A percentile compares a stretch with the other conserved stretches of the same genome.
phyloP scores from a whole-genome alignment of 2,888 invertebrate genomes.

The Andrena dorsata region DNA sequence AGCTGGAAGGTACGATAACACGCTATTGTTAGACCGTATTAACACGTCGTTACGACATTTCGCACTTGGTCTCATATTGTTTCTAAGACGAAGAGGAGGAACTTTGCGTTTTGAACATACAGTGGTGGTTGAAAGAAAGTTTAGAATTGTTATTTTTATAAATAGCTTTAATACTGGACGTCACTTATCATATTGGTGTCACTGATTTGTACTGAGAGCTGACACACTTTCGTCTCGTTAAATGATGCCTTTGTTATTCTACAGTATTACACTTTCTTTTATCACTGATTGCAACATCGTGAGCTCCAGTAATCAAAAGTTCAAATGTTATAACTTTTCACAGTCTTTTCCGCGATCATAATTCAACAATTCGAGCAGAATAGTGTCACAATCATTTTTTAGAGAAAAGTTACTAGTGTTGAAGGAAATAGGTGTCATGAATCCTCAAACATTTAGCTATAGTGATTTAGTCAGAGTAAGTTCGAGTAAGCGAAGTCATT shows the following conservation, averaged over 20 bases:
- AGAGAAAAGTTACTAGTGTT: too few relatives aligned
- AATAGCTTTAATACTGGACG: not conserved
- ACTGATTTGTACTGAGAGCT: too few relatives aligned
- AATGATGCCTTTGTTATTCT: too few relatives aligned
- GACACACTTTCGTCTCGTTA: too few relatives aligned
- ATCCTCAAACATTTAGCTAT: too few relatives aligned
- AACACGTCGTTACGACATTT: constrained; percentile 84
- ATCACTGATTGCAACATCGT: not conserved
- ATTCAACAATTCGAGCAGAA: too few relatives aligned
- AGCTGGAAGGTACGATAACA: constrained; percentile 64
- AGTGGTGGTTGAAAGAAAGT: not conserved
- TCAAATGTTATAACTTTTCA: not conserved
- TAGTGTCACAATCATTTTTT: too few relatives aligned
- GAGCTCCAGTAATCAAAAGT: not conserved
- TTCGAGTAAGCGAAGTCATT: too few relatives aligned
- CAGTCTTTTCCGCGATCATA: not conserved
- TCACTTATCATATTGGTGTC: not conserved
- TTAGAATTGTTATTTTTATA: not conserved
- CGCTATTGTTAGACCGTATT: constrained; percentile 76
- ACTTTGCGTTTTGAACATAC: constrained; percentile 5
- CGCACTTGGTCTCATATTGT: constrained; percentile 75
- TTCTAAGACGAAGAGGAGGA: constrained; percentile 44
- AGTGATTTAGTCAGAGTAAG: too few relatives aligned
- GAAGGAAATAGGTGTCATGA: too few relatives aligned
- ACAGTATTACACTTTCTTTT: too few relatives aligned